Base-by-base conservation (phyloP, 2,888 invertebrate genomes). In the Epistrophe eligans region DNA sequence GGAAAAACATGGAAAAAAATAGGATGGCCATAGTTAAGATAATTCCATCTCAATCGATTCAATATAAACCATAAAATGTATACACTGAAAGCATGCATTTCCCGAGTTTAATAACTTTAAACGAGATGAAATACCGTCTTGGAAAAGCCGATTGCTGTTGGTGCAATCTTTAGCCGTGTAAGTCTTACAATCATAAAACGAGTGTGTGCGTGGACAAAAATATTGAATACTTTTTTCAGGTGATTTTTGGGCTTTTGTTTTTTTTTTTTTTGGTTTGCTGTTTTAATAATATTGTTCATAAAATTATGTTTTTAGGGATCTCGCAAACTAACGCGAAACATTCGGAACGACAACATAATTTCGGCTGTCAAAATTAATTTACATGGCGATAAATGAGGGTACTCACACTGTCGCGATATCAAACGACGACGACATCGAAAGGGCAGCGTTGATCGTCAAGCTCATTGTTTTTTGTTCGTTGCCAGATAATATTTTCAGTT, bases 171-270 rank as follows among this genome's bases (percentile, higher is more conserved):
- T 77, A 79, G 80, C 77, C 67, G 77, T 70, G 84, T 85, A 85
- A 85, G 84, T 85, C 40, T 81, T 71, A 70, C 19, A 76, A 76
- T 70, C 32, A 81, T 60, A 67, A 77, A 80, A 67, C 67, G 77
- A 45, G 45, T 77, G 81, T 85, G 80, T 85, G 84, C 76, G 84
- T 84, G 76, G 58, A 73, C 73, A 76, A 82, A 55, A 76, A 74
- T 79, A 72, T 76, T 84, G 72, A 80, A 80, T n/a, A 60, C 58
- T 19, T 45, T 79, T 79, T 79, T 74, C 43, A 60, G 77, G 84
- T 85, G 84, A 80, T 84, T 77, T 80, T 77, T 70, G 81, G 84
- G 81, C 84, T 85, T 80, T 62, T 77, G 71, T 80, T 80, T 79
- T 76, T 76, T 84, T 24, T 24, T n/a, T 24, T 24, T 64, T 70